Evolutionary conservation across 2,888 invertebrate species (phyloP).

Genomic region (Trichopria drosophilae): DNA sequence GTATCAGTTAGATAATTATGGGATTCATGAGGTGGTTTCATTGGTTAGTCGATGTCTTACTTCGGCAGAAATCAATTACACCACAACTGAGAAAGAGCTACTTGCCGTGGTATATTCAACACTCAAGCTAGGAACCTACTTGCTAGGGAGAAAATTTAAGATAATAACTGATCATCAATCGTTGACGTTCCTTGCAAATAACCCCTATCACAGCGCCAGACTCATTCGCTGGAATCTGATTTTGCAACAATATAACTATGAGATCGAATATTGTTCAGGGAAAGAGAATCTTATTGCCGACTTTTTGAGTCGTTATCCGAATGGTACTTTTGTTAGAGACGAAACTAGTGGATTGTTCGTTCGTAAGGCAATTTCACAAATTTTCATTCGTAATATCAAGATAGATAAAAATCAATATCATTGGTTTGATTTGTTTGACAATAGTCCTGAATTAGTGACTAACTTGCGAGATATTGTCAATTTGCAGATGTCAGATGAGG

Average conservation of each 20-base stretch:
- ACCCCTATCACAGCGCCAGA: conserved; percentile 37
- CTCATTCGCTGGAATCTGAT: conserved; percentile 40
- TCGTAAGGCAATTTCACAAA: no score
- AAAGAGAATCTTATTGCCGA: no score
- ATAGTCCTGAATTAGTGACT: no score
- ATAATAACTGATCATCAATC: conserved; percentile 43
- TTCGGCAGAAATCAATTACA: conserved; percentile 18
- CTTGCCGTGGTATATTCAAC: conserved; percentile 18
- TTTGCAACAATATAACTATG: no score
- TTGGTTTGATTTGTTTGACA: no score
- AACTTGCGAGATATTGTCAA: no score
- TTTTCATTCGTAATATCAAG: no score
- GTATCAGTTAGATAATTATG: conserved; percentile 3
- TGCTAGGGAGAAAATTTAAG: conserved; percentile 30
- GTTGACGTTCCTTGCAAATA: conserved; percentile 39
- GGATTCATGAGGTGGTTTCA: conserved; percentile 25
- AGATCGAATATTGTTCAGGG: no score
- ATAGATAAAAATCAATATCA: no score
- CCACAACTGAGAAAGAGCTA: conserved; percentile 25
- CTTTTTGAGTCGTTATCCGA: conserved; percentile 39
- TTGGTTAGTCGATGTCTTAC: conserved; percentile 35
- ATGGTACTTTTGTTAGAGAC: no score
- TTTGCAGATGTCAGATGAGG: no score
- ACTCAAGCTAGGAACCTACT: conserved; percentile 13
- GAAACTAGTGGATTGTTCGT: no score